Evolutionary conservation across 2,113 vertebrate species (phyloP), one percentile per base, ranked within the genome.

Genomic region (Myodes glareolus): DNA sequence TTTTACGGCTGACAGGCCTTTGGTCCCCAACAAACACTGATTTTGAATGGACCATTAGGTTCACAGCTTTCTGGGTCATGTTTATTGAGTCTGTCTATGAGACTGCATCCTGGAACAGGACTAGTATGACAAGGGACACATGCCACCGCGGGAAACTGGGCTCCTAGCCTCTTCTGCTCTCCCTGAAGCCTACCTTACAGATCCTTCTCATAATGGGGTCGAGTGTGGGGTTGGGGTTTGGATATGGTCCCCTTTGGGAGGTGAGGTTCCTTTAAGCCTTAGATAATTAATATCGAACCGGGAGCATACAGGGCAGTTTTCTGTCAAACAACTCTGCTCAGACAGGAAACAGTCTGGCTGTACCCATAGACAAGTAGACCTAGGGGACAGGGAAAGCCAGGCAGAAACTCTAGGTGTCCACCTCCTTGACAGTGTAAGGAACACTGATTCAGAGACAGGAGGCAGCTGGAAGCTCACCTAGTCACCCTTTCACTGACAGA

Each of bases 241-340:
- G 63, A 27, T 45, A n/a, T 5, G 39, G 5, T 7, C 21, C 19
- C 65, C 70, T 12, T 55, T 61, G 33, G 87, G 90, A 78, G 65
- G 55, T 3, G 9, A 29, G 55, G 12, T 25, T 45, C 11, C 23
- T 65, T 78, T 17, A 80, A 86, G 33, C 61, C n/a, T 33, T 11
- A 10, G 72, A 73, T 73, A 33, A 9, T 19, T 4, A 42, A 16
- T 2, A 3, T 3, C n/a, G 29, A 55, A 23, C 39, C n/a, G 55
- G 45, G 19, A 45, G 23, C 36, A 47, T 4, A 0, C 19, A 1
- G 0, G 0, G 70, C 25, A 1, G 86, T 27, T 17, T 17, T 0
- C 68, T 25, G 73, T 42, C 67, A 0, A 3, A 17, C 11, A 31
- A 52, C 68, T 33, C 21, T 0, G 0, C 0, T 7, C 52, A 21